These are phyloP conservation scores for Polyommatus icarus DNA, from an alignment of 2,888 invertebrate genomes.

Conservation along the genomic window DNA sequence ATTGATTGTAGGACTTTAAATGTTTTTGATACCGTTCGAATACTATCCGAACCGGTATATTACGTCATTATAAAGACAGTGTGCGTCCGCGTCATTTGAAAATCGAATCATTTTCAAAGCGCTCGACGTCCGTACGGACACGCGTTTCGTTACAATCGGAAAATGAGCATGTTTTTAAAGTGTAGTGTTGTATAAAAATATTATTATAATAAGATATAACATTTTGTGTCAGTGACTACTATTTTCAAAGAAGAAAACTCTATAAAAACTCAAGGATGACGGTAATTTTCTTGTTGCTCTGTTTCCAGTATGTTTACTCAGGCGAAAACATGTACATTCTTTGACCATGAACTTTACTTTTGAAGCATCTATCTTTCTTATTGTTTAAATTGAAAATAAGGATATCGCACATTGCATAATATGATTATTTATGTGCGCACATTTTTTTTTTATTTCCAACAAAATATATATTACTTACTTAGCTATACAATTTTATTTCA, in stretches of 20 bases:
- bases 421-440: neutral
- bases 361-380: neutral
- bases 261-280: conserved; percentile 45
- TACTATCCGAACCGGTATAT: conserved; percentile 46
- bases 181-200: conserved; percentile 37
- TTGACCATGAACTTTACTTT: conserved; percentile 19
- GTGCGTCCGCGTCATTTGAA: conserved; percentile 47
- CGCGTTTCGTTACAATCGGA: conserved; percentile 34
- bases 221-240: conserved; percentile 35
- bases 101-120: conserved; percentile 44
- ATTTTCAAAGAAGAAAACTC: conserved; percentile 22
- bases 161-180: conserved; percentile 33
- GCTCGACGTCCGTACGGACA: conserved; percentile 33
- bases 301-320: conserved; percentile 36
- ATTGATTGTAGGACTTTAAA: neutral
- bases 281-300: conserved; percentile 45
- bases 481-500: neutral
- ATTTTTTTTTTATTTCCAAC: neutral
- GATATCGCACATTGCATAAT: neutral
- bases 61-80: conserved; percentile 48
- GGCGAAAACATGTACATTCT: conserved; percentile 32
- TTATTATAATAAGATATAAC: conserved; percentile 24
- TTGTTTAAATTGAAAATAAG: neutral
- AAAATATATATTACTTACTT: neutral
- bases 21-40: conserved; percentile 34